phyloP scores from a whole-genome alignment of 2,797 vertebrate species.

The Cuniculus paca region DNA sequence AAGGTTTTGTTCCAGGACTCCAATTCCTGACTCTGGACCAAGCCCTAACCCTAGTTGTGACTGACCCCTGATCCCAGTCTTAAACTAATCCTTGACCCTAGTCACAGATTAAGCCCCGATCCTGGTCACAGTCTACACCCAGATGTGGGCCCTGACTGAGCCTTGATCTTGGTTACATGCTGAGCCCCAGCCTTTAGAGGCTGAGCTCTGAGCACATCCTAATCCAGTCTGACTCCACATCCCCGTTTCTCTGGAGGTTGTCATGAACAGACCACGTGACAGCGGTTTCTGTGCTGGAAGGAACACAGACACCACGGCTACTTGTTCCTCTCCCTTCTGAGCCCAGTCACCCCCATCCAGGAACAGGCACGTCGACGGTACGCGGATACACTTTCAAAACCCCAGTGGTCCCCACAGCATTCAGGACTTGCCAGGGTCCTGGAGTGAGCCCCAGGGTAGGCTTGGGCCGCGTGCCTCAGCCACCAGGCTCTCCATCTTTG shows the following conservation, averaged over 20 bases:
- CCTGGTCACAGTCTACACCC: not conserved
- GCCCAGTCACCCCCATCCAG: not conserved
- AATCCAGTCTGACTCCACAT: not conserved
- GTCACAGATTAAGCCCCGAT: not conserved
- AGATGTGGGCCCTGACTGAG: not conserved
- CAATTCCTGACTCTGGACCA: not conserved
- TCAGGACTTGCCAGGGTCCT: not conserved
- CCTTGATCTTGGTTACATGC: not conserved
- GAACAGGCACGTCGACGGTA: not conserved
- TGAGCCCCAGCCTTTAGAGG: not conserved
- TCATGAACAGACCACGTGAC: not conserved
- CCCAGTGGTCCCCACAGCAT: not conserved
- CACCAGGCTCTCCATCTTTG: not conserved
- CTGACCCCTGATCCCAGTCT: not conserved
- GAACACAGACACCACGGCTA: not conserved
- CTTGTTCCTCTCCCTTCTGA: not conserved
- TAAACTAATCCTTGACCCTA: not conserved
- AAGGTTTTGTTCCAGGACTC: not conserved
- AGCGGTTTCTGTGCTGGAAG: not conserved
- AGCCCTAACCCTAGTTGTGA: not conserved
- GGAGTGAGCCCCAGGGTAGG: not conserved
- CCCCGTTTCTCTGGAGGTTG: not conserved
- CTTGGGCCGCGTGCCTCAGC: not conserved
- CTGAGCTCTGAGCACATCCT: not conserved
- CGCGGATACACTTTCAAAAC: not conserved